phyloP scores from a whole-genome alignment of 2,113 vertebrate species.

The Deroptyus accipitrinus region DNA sequence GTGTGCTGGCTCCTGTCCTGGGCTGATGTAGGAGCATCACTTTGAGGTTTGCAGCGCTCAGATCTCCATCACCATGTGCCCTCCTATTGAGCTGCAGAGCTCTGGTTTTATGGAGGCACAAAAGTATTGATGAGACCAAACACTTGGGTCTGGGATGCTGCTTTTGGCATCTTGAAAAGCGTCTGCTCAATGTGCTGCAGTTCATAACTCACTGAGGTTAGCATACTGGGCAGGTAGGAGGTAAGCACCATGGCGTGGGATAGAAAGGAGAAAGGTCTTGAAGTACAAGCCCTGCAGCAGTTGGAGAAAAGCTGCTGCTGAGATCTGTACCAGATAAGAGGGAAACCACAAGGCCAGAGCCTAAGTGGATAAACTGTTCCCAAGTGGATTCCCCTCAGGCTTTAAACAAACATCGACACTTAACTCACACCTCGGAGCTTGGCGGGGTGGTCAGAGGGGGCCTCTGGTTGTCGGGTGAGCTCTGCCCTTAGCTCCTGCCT shows the following conservation, averaged over 20 bases:
- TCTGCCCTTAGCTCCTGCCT: background rate
- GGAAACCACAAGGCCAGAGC: conserved; percentile 13
- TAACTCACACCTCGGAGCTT: background rate
- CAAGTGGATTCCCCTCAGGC: conserved; percentile 15
- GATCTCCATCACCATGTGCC: accelerated
- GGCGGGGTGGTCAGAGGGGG: accelerated
- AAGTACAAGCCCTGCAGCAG: accelerated
- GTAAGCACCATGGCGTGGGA: background rate
- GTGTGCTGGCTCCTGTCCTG: background rate
- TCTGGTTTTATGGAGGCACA: background rate
- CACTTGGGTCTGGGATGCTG: background rate
- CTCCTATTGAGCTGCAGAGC: background rate
- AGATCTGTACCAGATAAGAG: conserved; percentile 25
- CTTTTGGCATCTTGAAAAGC: background rate
- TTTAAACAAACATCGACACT: background rate
- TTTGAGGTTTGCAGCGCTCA: background rate
- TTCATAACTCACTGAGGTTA: background rate
- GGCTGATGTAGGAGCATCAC: background rate
- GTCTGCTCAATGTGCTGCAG: background rate
- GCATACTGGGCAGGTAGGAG: background rate
- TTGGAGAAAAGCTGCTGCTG: background rate
- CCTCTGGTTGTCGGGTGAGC: background rate
- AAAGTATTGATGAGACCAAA: background rate
- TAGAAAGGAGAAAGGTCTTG: background rate
- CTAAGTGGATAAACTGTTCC: conserved; percentile 46